Evolutionary conservation across 2,888 invertebrate genomes (phyloP), one percentile per base, ranked within the genome.

Genomic region (Rhagium mordax): DNA sequence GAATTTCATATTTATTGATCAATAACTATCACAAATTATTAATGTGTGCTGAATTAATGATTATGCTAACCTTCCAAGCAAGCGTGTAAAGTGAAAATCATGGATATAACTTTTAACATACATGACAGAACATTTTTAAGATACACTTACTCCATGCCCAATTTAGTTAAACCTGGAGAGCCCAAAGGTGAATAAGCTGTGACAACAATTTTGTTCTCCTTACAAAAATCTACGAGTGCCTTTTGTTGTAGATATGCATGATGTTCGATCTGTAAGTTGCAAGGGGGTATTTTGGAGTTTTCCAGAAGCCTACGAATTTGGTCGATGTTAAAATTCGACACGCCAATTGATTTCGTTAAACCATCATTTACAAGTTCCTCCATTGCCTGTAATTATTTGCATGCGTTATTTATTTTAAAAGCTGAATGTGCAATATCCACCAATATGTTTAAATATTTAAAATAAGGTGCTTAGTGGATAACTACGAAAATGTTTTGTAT

Each of bases 171-270:
- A 1, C 93, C 94, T 78, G 92, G 92, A 0, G 94, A 92, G 3
- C 95, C 96, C 55, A 96, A 89, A 0, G 95, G 94, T 0, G 95
- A 93, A 85, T 95, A 96, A 0, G 95, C 95, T 0, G 94, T 94
- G 0, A 96, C 87, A 0, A 91, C 89, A 59, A 97, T 94, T 15
- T 90, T 90, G 60, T 93, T 88, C 51, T 90, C 86, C 67, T 90
- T 89, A 80, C 94, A 93, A 73, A 91, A 91, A 0, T 91, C 89
- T 0, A 92, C 87, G 72, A 95, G 84, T 18, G 90, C 89, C 24
- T 90, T 83, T 86, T 95, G 95, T 86, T 95, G 96, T 82, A 94
- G 92, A 81, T 95, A 93, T 18, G 93, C 90, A 82, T 96, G 95
- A 29, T 94, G 88, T 85, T 97, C 96, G 68, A 96, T 90, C 89